phyloP scores from a whole-genome alignment of 2,888 invertebrate genomes.

The Xylota sylvarum region DNA sequence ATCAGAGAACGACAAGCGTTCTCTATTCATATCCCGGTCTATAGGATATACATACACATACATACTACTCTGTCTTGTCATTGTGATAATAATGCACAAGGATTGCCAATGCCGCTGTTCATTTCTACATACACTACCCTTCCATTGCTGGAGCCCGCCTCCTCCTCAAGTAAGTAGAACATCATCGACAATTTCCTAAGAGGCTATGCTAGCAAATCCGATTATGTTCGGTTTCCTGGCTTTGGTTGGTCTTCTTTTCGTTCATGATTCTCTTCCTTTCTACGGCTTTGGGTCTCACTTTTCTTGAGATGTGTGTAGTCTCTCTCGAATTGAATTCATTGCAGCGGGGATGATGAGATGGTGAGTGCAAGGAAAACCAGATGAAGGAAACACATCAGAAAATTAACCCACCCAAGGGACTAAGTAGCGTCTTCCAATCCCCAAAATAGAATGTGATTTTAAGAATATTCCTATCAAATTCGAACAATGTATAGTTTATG shows the following conservation, averaged over 20 bases:
- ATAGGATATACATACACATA: neutral
- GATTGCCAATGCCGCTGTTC: constrained; percentile 40
- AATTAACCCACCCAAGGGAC: constrained; percentile 43
- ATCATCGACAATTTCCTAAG: constrained; percentile 56
- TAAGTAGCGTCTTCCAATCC: constrained; percentile 20
- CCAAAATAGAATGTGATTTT: constrained; percentile 20
- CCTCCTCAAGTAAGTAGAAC: constrained; percentile 3
- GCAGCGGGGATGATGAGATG: constrained; percentile 7
- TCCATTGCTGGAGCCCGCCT: neutral
- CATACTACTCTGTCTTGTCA: constrained; percentile 17
- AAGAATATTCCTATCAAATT: constrained; percentile 17
- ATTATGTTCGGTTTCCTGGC: constrained; percentile 69
- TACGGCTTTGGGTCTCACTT: constrained; percentile 29
- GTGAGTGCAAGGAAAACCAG: constrained; percentile 28
- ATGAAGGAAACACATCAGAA: constrained; percentile 58
- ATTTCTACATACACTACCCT: constrained; percentile 24
- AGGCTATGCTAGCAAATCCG: constrained; percentile 66
- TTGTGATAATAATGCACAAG: constrained; percentile 31
- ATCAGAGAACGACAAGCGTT: constrained; percentile 30
- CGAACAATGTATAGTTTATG: constrained; percentile 32
- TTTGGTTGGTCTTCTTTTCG: constrained; percentile 43
- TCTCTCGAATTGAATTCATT: neutral
- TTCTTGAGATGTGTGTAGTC: constrained; percentile 17
- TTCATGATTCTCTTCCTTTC: constrained; percentile 44
- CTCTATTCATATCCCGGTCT: neutral